Evolutionary conservation across 2,888 invertebrate species (phyloP).

Genomic region (Chymomyza amoena): DNA sequence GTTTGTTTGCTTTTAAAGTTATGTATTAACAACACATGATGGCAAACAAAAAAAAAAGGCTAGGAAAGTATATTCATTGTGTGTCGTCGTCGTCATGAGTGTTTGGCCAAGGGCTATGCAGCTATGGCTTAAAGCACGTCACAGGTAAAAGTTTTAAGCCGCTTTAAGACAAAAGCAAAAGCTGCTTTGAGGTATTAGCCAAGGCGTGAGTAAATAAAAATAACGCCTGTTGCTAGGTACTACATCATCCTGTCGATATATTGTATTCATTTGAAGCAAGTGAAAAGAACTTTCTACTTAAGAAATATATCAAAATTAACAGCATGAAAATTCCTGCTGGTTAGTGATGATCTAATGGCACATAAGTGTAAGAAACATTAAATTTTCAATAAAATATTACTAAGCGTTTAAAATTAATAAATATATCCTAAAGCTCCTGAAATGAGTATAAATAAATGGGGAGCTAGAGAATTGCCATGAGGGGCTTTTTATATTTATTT

Average conservation of each 20-base stretch:
- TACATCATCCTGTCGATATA: neutral
- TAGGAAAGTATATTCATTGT: conserved; percentile 6
- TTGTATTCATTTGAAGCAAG: neutral
- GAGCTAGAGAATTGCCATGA: too few relatives aligned
- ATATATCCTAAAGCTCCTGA: too few relatives aligned
- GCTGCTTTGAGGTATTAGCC: conserved; percentile 48
- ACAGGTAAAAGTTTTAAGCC: conserved; percentile 42
- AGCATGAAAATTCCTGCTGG: too few relatives aligned
- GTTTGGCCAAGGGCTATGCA: conserved; percentile 36
- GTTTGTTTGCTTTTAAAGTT: conserved; percentile 67
- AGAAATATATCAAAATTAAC: too few relatives aligned
- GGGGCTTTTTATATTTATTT: too few relatives aligned
- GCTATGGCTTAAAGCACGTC: conserved; percentile 20
- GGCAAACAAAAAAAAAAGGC: conserved; percentile 2
- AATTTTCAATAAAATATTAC: too few relatives aligned
- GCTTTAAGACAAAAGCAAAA: conserved; percentile 10
- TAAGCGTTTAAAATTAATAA: too few relatives aligned
- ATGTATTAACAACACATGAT: conserved; percentile 35
- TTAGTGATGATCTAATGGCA: too few relatives aligned
- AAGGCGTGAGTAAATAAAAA: neutral
- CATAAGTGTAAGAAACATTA: too few relatives aligned
- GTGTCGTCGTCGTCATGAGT: neutral
- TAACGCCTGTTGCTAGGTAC: neutral
- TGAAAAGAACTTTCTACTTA: too few relatives aligned
- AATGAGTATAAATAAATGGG: too few relatives aligned